Conservation (phyloP, 1,140 invertebrate species). For the Sipha flava region DNA sequence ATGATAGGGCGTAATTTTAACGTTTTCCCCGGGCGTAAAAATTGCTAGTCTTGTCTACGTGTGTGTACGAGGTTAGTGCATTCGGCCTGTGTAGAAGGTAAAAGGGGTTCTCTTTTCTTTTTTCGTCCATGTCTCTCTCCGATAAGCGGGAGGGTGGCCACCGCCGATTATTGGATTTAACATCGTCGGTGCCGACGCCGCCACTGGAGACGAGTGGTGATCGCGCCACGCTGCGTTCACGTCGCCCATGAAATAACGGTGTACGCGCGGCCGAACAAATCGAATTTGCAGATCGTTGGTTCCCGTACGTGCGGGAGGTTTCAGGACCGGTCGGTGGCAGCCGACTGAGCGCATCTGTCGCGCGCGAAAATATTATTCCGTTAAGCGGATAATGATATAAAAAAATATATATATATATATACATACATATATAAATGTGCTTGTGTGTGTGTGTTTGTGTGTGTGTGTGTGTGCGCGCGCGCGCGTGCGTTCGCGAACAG, state of each 20-base stretch:
- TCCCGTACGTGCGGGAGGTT: neutral
- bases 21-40: too few relatives aligned
- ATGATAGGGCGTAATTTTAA: too few relatives aligned
- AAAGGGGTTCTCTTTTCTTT: neutral
- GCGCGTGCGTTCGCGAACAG: too few relatives aligned
- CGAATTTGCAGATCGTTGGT: slow-evolving; percentile 23
- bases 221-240: slow-evolving; percentile 17
- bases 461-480: too few relatives aligned
- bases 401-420: neutral
- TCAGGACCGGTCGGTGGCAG: neutral
- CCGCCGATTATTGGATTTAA: slow-evolving; percentile 18
- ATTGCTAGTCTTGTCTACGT: too few relatives aligned
- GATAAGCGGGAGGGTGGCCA: neutral
- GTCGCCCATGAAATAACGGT: slow-evolving; percentile 20
- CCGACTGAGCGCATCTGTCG: slow-evolving; percentile 12
- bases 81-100: too few relatives aligned
- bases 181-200: neutral
- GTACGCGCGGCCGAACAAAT: neutral
- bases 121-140: neutral
- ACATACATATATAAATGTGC: too few relatives aligned
- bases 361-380: slow-evolving; percentile 10
- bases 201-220: neutral
- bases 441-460: too few relatives aligned
- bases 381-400: slow-evolving; percentile 17
- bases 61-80: too few relatives aligned